Percentiles rank a stretch among this genome's conserved stretches.
These are phyloP conservation scores for Donacobius atricapilla DNA, from an alignment of 2,113 vertebrate species.

Conservation along the genomic window DNA sequence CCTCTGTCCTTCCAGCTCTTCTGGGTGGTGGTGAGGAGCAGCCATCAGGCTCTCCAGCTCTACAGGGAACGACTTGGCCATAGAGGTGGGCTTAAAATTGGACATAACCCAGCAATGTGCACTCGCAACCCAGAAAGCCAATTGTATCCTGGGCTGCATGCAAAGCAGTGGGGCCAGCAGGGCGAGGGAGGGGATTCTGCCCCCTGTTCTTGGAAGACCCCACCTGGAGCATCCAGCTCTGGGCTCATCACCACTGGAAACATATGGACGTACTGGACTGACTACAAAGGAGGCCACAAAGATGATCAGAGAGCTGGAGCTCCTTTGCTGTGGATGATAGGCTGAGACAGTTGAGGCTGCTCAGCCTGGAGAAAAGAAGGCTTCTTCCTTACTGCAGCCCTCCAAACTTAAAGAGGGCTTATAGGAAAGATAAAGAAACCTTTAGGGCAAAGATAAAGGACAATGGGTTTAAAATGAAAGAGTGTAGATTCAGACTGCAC, in stretches of 20 bases:
- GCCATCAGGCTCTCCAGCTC: not conserved
- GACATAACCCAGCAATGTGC: fast-evolving
- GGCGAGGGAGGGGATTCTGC: fast-evolving
- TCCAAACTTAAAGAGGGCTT: too few species aligned
- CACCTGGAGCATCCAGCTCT: not conserved
- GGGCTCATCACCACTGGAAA: not conserved
- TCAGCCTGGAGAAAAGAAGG: not conserved
- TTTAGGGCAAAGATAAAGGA: not conserved
- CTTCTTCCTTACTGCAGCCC: fast-evolving
- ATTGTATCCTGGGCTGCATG: fast-evolving
- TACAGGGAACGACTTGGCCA: not conserved
- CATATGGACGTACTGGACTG: fast-evolving
- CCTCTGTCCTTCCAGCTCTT: not conserved
- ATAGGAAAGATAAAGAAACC: not conserved
- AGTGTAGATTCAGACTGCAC: not conserved
- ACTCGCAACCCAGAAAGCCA: not conserved
- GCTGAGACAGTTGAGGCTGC: not conserved
- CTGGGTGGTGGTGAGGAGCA: not conserved
- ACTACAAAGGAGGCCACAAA: not conserved
- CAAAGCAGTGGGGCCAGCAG: fast-evolving
- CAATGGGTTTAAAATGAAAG: not conserved
- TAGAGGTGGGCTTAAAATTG: not conserved
- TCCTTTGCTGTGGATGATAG: fast-evolving
- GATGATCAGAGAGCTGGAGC: not conserved
- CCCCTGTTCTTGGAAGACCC: not conserved